phyloP scores from a whole-genome alignment of 2,797 vertebrate genomes.

The Hozukius guyotensis region DNA sequence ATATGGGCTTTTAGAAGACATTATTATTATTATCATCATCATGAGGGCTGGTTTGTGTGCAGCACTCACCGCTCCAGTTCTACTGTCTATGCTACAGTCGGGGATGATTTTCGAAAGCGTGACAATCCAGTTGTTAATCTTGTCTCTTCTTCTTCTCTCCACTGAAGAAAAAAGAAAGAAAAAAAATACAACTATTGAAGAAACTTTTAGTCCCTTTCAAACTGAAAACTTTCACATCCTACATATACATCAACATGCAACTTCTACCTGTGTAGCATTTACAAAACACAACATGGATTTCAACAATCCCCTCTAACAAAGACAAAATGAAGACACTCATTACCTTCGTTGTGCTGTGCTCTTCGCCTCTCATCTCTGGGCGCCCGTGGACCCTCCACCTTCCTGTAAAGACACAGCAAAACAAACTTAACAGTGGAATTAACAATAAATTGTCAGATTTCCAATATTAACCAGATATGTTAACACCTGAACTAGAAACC shows the following conservation, averaged over 20 bases:
- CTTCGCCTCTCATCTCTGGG: constrained; percentile 91
- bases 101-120: constrained; percentile 94
- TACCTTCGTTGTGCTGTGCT: constrained; percentile 96
- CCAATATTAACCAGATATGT: background rate
- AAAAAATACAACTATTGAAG: background rate
- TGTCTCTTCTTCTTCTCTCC: constrained; percentile 92
- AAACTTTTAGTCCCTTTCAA: background rate
- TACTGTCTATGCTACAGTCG: constrained; percentile 90
- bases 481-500: background rate
- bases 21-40: too few relatives aligned
- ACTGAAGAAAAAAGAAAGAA: constrained; percentile 75
- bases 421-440: background rate
- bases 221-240: background rate
- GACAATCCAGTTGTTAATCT: constrained; percentile 97
- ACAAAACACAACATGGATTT: background rate
- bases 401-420: constrained; percentile 77
- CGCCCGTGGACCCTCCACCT: constrained; percentile 91
- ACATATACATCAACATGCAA: background rate
- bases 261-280: background rate
- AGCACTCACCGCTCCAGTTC: constrained; percentile 88
- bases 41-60: background rate
- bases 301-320: background rate
- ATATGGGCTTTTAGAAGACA: background rate
- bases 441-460: background rate
- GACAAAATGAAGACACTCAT: background rate